phyloP scores from a whole-genome alignment of 2,888 invertebrate species.

The Linnaemya vulpina region DNA sequence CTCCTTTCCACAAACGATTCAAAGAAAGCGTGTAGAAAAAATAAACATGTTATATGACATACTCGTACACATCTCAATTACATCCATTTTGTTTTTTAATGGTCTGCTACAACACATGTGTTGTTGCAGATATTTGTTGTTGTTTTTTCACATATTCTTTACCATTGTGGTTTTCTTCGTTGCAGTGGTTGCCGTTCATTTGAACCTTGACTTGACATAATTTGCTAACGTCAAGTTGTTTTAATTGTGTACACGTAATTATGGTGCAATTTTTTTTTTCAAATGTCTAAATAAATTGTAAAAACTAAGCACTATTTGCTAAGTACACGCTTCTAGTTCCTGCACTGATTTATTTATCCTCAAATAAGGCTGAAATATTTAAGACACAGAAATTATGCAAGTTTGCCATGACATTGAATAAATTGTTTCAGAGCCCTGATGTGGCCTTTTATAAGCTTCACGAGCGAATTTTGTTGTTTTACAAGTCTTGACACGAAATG shows the following conservation, averaged over 20 bases:
- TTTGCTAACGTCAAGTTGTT: conserved; percentile 37
- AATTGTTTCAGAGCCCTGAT: too few relatives aligned
- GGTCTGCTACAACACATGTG: conserved; percentile 30
- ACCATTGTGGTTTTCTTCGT: conserved; percentile 14
- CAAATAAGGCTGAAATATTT: too few relatives aligned
- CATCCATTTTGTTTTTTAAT: conserved; percentile 52
- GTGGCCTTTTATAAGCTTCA: too few relatives aligned
- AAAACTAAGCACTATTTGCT: not conserved
- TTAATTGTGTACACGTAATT: conserved; percentile 25
- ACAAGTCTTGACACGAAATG: too few relatives aligned
- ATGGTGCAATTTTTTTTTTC: not conserved
- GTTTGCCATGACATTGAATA: too few relatives aligned
- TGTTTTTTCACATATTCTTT: not conserved
- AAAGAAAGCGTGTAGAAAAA: not conserved
- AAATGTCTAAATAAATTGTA: not conserved
- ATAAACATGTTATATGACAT: not conserved
- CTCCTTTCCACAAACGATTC: not conserved
- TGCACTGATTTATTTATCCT: not conserved
- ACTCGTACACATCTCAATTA: conserved; percentile 61
- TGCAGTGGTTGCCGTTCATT: conserved; percentile 25
- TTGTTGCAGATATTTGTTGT: conserved; percentile 40
- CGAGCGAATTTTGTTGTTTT: too few relatives aligned
- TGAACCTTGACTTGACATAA: conserved; percentile 62
- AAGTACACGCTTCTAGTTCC: not conserved
- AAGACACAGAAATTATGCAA: too few relatives aligned